Conservation (phyloP, 2,888 invertebrate species). For the Amphipoea lucens region DNA sequence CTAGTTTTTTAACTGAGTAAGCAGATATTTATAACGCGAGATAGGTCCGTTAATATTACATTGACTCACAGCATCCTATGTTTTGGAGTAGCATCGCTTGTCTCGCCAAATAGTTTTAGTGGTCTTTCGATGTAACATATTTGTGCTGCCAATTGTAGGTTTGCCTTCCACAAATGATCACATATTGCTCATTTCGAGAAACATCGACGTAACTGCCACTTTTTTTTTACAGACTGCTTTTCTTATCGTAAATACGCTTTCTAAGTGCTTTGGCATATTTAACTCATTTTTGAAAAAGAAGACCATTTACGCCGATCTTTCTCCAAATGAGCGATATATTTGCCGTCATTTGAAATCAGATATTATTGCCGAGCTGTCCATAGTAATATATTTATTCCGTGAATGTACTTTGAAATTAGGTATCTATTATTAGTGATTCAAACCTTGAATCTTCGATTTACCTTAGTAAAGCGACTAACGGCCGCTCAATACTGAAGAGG, state of each 20-base stretch:
- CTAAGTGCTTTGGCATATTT: too few relatives aligned
- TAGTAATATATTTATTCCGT: not conserved
- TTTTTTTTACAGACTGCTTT: too few relatives aligned
- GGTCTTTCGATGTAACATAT: too few relatives aligned
- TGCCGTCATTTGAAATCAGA: not conserved
- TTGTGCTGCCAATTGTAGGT: too few relatives aligned
- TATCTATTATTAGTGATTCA: not conserved
- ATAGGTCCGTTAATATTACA: not conserved
- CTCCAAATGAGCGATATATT: not conserved
- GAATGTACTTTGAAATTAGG: not conserved
- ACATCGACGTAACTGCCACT: too few relatives aligned
- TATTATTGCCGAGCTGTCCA: not conserved
- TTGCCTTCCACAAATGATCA: not conserved
- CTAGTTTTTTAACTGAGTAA: not conserved
- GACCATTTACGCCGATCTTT: too few relatives aligned
- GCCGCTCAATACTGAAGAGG: constrained; percentile 1
- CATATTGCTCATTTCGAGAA: not conserved
- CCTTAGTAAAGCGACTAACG: not conserved
- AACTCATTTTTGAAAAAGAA: too few relatives aligned
- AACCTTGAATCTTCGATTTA: not conserved
- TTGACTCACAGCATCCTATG: not conserved
- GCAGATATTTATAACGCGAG: not conserved
- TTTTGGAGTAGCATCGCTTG: too few relatives aligned
- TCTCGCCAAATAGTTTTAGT: too few relatives aligned
- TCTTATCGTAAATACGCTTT: too few relatives aligned